Conservation (phyloP, 2,888 invertebrate species). For the Ormia ochracea region DNA sequence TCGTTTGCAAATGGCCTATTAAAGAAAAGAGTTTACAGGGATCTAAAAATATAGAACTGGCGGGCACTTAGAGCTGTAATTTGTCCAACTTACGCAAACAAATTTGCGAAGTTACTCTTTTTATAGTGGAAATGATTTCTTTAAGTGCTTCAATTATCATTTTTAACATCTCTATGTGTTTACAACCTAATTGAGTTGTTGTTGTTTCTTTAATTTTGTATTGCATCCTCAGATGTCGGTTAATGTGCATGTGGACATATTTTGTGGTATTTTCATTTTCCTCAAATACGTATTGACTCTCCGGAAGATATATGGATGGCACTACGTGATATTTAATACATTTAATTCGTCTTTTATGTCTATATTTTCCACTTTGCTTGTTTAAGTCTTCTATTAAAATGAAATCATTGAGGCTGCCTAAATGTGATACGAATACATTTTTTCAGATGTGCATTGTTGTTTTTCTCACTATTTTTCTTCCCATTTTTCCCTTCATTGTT, state of each 20-base stretch:
- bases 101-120: too few species aligned
- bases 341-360: slow-evolving; percentile 20
- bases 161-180: slow-evolving; percentile 8
- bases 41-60: too few species aligned
- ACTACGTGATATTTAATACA: slow-evolving; percentile 34
- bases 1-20: too few species aligned
- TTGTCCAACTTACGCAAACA: too few species aligned
- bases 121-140: slow-evolving; percentile 20
- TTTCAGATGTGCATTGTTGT: slow-evolving; percentile 22
- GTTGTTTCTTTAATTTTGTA: slow-evolving; percentile 17
- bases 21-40: too few species aligned
- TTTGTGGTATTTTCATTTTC: slow-evolving; percentile 34
- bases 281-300: slow-evolving; percentile 1
- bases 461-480: slow-evolving; percentile 3
- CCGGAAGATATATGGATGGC: background rate
- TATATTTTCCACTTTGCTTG: slow-evolving; percentile 8
- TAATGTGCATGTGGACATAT: slow-evolving; percentile 27
- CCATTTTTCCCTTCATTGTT: background rate
- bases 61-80: too few species aligned
- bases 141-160: slow-evolving; percentile 10
- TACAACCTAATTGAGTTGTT: slow-evolving; percentile 49
- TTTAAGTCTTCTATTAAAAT: slow-evolving; percentile 31
- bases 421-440: slow-evolving; percentile 57
- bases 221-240: slow-evolving; percentile 14
- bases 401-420: slow-evolving; percentile 34